Evolutionary conservation across 2,888 invertebrate genomes (phyloP).

Genomic region (Pheosia tremula): DNA sequence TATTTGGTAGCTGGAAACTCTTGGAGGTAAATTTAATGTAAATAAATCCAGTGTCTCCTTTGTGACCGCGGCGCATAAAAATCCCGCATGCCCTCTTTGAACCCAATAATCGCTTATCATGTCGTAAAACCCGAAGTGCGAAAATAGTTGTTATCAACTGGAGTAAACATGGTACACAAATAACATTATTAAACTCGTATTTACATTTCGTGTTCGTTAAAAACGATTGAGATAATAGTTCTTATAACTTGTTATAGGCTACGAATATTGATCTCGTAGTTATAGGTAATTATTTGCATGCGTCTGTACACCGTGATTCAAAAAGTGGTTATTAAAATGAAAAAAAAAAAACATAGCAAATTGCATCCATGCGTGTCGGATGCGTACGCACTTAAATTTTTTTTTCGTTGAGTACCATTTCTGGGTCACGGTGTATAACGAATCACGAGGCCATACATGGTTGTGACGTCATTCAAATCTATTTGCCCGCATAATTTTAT

Average conservation of each 20-base stretch:
- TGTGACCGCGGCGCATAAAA: constrained; percentile 4
- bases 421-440: constrained; percentile 10
- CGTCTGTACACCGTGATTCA: neutral
- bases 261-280: no score
- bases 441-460: constrained; percentile 23
- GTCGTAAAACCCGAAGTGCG: constrained; percentile 25
- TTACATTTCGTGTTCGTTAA: neutral
- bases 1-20: neutral
- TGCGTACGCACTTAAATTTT: no score
- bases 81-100: constrained; percentile 30
- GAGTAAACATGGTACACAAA: constrained; percentile 3
- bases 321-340: no score
- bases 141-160: constrained; percentile 14
- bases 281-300: neutral
- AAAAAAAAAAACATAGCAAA: no score
- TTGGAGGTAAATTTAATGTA: neutral
- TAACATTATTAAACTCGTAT: neutral
- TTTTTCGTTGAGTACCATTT: no score
- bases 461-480: constrained; percentile 43
- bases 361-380: no score
- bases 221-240: neutral
- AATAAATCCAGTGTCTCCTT: neutral
- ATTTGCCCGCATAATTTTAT: constrained; percentile 50
- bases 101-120: constrained; percentile 20
- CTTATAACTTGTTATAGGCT: no score